Evolutionary conservation across 2,888 invertebrate species (phyloP), one percentile per base, ranked within the genome.

Genomic region (Coleophora flavipennella): DNA sequence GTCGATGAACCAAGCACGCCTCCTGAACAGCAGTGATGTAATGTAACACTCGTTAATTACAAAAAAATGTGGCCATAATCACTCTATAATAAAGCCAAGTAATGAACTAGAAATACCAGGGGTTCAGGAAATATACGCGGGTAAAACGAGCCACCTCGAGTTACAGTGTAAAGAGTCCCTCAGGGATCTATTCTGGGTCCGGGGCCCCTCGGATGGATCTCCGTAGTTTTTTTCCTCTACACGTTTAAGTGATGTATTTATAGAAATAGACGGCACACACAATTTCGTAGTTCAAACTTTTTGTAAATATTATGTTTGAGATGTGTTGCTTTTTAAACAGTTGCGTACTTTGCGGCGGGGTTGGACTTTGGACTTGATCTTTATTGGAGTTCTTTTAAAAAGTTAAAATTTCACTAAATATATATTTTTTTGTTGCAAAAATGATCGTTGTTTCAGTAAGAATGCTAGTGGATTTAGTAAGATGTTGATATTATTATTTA

Each of bases 181-280:
- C 67, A 65, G 83, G 83, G 83, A 81, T 68, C 77, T 83, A 83
- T 81, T 81, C 73, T 73, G 56, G 74, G 77, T 81, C 73, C 72
- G 56, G 74, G 77, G 64, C 69, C 79, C 77, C 77, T 71, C 67
- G 58, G 53, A 49, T 54, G 62, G 59, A 66, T 67, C 67, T 67
- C 59, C 20, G 20, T 20, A 20, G 53, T 63, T 66, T 68, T 67
- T 63, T 61, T 55, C 54, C 49, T 50, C 51, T 20, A 4, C 20
- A 44, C 48, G 56, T 55, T 56, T 70, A 73, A 76, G 75, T 71
- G 77, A 66, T 60, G 71, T 83, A 83, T 83, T 79, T 79, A 70
- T 79, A 80, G 81, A 81, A 75, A 68, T 69, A 65, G 68, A 66
- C 61, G 60, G 60, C 53, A 53, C 53, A 48, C 61, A 60, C 20